A percentile compares a stretch with the other conserved stretches of the same genome.
Evolutionary conservation across 2,888 invertebrate species (phyloP).

Genomic region (Azorinus chamasolen): DNA sequence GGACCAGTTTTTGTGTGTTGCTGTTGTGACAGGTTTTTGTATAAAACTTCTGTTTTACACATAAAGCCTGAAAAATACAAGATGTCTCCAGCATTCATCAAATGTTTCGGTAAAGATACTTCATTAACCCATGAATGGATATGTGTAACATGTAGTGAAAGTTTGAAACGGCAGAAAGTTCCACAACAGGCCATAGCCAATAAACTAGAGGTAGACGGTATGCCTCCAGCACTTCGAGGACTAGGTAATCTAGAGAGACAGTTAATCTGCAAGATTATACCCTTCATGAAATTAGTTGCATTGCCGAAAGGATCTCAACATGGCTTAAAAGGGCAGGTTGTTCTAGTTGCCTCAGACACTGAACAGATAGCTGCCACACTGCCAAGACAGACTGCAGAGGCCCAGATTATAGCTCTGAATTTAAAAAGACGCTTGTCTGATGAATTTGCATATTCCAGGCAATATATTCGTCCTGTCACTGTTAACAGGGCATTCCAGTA

Average conservation of each 20-base stretch:
- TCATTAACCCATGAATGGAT: slow-evolving; percentile 1
- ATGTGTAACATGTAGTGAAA: slow-evolving; percentile 8
- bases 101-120: slow-evolving; percentile 4
- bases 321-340: slow-evolving; percentile 13
- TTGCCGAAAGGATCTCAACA: slow-evolving; percentile 12
- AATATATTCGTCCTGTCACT: not conserved
- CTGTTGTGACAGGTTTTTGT: slow-evolving; percentile 4
- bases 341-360: slow-evolving; percentile 5
- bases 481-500: not conserved
- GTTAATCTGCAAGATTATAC: slow-evolving; percentile 4
- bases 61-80: slow-evolving; percentile 3
- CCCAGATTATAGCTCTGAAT: slow-evolving; percentile 4
- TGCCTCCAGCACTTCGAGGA: not conserved
- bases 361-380: not conserved
- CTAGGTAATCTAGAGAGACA: slow-evolving; percentile 6
- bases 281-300: slow-evolving; percentile 9
- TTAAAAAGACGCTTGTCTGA: slow-evolving; percentile 4
- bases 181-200: not conserved
- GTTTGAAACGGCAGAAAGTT: not conserved
- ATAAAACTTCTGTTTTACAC: slow-evolving; percentile 1
- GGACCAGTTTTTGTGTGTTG: not conserved
- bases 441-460: not conserved
- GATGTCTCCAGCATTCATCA: slow-evolving; percentile 5
- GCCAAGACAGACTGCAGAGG: slow-evolving; percentile 4
- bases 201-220: slow-evolving; percentile 1